These are phyloP conservation scores for Halictus quadricinctus DNA, from an alignment of 2,888 invertebrate species.

Conservation along the genomic window DNA sequence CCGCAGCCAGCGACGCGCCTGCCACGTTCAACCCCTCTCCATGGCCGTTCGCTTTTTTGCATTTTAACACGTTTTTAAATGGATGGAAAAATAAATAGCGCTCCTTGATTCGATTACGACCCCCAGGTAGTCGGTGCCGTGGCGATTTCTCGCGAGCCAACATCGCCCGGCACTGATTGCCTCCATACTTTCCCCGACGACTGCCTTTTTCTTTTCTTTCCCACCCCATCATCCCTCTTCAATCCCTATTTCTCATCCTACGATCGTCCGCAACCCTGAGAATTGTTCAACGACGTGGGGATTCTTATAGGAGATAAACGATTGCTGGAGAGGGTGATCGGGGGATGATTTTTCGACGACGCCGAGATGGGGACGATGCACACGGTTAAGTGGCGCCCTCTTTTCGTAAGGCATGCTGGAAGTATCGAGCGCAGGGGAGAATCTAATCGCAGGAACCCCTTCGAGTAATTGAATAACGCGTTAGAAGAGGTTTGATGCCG, in stretches of 20 bases:
- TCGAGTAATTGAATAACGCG: constrained; percentile 35
- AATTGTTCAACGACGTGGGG: not conserved
- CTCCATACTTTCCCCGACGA: constrained; percentile 28
- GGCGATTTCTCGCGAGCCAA: constrained; percentile 48
- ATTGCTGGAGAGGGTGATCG: not conserved
- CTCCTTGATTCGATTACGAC: constrained; percentile 72
- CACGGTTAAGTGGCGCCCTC: constrained; percentile 69
- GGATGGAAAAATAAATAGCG: constrained; percentile 72
- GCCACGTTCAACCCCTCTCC: constrained; percentile 55
- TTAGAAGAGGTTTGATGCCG: constrained; percentile 8
- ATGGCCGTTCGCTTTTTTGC: constrained; percentile 66
- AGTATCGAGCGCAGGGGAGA: constrained; percentile 61
- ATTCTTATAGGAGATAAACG: not conserved
- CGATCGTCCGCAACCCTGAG: not conserved
- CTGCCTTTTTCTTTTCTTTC: constrained; percentile 8
- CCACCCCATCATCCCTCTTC: not conserved
- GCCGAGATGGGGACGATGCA: constrained; percentile 17
- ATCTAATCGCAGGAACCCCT: constrained; percentile 45
- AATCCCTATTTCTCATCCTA: not conserved
- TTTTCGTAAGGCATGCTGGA: constrained; percentile 56
- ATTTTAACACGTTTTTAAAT: constrained; percentile 75
- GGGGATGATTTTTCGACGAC: constrained; percentile 31
- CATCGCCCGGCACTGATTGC: constrained; percentile 45
- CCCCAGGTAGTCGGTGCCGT: constrained; percentile 64
- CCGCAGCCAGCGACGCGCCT: constrained; percentile 49